These are phyloP conservation scores for Stratiomys singularior DNA, from an alignment of 2,888 invertebrate genomes.

Conservation along the genomic window DNA sequence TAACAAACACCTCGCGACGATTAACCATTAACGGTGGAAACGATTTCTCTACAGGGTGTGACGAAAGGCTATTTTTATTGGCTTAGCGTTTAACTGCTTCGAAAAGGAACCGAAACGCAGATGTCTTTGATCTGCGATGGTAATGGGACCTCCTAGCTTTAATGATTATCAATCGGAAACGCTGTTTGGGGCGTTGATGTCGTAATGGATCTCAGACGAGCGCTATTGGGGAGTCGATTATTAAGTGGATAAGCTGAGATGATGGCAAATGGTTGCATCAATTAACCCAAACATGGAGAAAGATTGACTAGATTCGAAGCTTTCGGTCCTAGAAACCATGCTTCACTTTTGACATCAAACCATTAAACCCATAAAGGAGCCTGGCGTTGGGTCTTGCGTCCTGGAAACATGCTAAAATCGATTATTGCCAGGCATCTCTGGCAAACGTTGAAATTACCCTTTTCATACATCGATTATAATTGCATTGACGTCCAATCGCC, in stretches of 20 bases:
- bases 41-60: constrained; percentile 43
- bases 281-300: too few species aligned
- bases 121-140: neutral
- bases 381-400: too few species aligned
- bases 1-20: constrained; percentile 44
- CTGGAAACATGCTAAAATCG: too few species aligned
- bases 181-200: neutral
- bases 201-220: neutral
- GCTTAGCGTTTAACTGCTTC: constrained; percentile 1
- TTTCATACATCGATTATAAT: neutral
- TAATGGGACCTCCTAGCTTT: neutral
- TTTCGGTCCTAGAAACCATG: too few species aligned
- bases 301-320: too few species aligned
- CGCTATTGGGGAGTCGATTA: neutral
- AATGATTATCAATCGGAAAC: neutral
- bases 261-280: too few species aligned
- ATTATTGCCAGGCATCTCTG: too few species aligned
- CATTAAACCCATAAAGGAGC: too few species aligned
- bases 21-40: constrained; percentile 42
- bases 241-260: neutral
- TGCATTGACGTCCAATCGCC: neutral
- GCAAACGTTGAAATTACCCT: too few species aligned
- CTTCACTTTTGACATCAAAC: too few species aligned
- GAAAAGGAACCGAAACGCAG: neutral
- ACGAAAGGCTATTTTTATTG: constrained; percentile 45